Base-by-base conservation (phyloP, 2,888 invertebrate species). In the Cancer borealis region DNA sequence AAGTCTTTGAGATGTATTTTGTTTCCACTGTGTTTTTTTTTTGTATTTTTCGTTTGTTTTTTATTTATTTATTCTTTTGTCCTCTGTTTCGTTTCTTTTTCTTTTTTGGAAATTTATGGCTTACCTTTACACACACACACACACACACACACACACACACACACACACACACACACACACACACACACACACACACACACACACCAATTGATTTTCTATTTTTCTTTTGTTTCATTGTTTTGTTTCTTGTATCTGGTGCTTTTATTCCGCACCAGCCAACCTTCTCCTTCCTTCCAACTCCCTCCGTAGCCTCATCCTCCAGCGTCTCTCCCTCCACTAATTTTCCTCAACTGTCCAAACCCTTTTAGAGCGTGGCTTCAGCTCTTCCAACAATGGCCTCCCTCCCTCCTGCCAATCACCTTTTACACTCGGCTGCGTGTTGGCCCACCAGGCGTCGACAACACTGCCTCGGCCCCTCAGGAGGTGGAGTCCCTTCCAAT, bases 321-420 rank as follows among this genome's bases (percentile, higher is more conserved):
- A 91, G 39, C 91, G 73, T 91, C 91, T 91, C 46, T 46, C 91
- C 73, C 46, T 91, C 91, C 91, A 91, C 73, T 91, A 91, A 91
- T 91, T 91, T 73, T 91, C 46, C 91, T 91, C 91, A n/a, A 91
- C 91, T 91, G 91, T 91, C 91, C 91, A 91, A 91, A 91, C 73
- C 91, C 91, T 91, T 91, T 91, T 91, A 91, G 91, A 49, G 54
- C 66, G 21, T 66, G 46, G 91, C 73, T 91, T 91, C 91, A 91
- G 73, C 91, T 91, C 91, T 91, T 91, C 73, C 91, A 91, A 60
- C 91, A 91, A 91, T 91, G 91, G 91, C 79, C 79, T 79, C 30
- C 73, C 91, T 54, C 73, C 49, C 73, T 91, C 91, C 91, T 91
- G 91, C 91, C 91, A 91, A 91, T 91, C 91, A 91, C 91, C 73